Evolutionary conservation across 2,797 vertebrate genomes (phyloP).

Genomic region (Rhyacichthys aspro): DNA sequence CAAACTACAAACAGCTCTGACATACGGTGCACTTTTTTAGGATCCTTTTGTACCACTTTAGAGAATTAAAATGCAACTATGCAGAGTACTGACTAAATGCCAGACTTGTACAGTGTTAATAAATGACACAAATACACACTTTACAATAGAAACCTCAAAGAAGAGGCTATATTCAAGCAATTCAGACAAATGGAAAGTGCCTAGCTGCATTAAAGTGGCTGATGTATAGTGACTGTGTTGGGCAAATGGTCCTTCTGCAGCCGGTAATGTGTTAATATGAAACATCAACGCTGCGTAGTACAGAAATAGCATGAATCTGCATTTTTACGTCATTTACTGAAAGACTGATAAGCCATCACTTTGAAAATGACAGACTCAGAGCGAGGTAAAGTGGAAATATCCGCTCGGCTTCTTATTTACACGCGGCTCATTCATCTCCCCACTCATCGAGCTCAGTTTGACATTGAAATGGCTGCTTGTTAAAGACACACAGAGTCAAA

Average conservation of each 20-base stretch:
- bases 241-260: conserved; percentile 26
- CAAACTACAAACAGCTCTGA: no score
- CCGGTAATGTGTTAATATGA: conserved; percentile 40
- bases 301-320: conserved; percentile 54
- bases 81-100: no score
- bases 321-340: conserved; percentile 53
- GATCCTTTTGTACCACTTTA: no score
- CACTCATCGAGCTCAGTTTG: conserved; percentile 40
- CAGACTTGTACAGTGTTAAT: no score
- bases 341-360: conserved; percentile 55
- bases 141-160: conserved; percentile 10
- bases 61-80: no score
- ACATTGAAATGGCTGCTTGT: conserved; percentile 54
- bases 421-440: conserved; percentile 55
- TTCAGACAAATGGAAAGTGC: no score
- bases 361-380: conserved; percentile 32
- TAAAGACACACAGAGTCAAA: conserved; percentile 37
- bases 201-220: not conserved
- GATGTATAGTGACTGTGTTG: conserved; percentile 4
- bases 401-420: conserved; percentile 54
- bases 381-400: conserved; percentile 37
- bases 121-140: no score
- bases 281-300: conserved; percentile 12
- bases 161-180: conserved; percentile 1
- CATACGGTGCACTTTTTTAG: no score